These are phyloP conservation scores for Rhinogobius similis DNA, from an alignment of 2,113 vertebrate species.

Conservation along the genomic window DNA sequence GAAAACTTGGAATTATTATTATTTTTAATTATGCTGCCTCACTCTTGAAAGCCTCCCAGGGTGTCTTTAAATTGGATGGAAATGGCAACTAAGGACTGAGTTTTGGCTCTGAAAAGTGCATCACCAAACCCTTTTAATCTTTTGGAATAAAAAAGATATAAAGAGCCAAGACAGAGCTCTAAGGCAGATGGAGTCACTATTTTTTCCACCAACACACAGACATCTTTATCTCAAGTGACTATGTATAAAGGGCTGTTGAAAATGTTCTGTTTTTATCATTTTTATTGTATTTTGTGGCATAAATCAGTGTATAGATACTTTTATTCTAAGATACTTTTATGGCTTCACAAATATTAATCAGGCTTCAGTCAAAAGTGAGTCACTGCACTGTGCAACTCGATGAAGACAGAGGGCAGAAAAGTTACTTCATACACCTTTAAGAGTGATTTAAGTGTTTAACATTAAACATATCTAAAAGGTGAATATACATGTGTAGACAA, in stretches of 20 bases:
- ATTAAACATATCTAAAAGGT: too few species aligned
- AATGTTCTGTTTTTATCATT: too few species aligned
- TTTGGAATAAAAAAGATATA: neutral
- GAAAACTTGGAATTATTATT: neutral
- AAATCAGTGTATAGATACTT: neutral
- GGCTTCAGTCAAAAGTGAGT: neutral
- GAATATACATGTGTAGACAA: neutral
- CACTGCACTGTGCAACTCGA: too few species aligned
- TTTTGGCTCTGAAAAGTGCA: neutral
- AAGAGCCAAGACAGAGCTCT: neutral
- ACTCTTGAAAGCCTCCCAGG: neutral
- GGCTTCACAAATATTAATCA: neutral
- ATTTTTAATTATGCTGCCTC: neutral
- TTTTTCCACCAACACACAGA: neutral
- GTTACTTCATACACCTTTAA: too few species aligned
- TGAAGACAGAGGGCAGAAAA: too few species aligned
- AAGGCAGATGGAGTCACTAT: neutral
- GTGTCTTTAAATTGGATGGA: neutral
- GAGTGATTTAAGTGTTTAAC: too few species aligned
- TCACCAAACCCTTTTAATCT: neutral
- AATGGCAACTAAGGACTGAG: neutral
- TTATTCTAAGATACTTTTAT: neutral
- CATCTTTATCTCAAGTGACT: neutral
- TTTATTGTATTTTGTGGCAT: neutral
- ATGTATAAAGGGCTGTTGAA: neutral